phyloP scores from a whole-genome alignment of 64 coral and sea anemone species.

The Acropora tenuis region DNA sequence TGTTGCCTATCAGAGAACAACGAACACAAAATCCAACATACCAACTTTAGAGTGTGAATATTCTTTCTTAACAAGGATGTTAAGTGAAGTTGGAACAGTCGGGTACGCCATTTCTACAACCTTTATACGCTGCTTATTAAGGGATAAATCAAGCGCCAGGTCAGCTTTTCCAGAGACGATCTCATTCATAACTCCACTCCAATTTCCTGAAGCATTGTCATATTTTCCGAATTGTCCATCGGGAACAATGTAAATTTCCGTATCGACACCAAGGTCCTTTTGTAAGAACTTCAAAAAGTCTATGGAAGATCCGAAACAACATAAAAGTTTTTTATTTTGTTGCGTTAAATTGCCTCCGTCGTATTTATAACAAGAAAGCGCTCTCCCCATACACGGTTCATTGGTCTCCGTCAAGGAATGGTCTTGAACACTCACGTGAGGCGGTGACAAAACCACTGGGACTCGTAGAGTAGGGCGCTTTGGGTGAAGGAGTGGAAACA shows the following conservation, averaged over 20 bases:
- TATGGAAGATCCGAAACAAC: constrained; percentile 58
- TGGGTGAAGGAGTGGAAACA: background rate
- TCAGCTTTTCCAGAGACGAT: constrained; percentile 38
- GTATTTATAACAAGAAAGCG: constrained; percentile 9
- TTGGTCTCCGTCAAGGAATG: background rate
- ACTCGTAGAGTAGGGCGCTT: constrained; percentile 36
- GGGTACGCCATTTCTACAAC: constrained; percentile 27
- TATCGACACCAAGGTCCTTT: constrained; percentile 49
- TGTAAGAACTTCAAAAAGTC: constrained; percentile 56
- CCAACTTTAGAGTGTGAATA: background rate
- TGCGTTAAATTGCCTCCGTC: background rate
- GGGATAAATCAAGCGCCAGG: constrained; percentile 15
- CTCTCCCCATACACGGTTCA: background rate
- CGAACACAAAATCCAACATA: background rate
- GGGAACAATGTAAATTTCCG: constrained; percentile 50
- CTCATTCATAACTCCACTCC: constrained; percentile 53
- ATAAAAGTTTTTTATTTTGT: constrained; percentile 5
- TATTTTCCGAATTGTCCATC: constrained; percentile 53
- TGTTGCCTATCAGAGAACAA: background rate
- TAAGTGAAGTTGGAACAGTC: constrained; percentile 20
- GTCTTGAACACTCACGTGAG: constrained; percentile 12
- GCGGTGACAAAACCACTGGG: constrained; percentile 36
- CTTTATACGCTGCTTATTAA: background rate
- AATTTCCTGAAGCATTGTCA: background rate
- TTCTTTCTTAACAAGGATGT: constrained; percentile 47